A percentile compares a stretch with the other conserved stretches of the same genome.
Conservation (phyloP, 2,113 vertebrate species). For the Henicopernis longicauda region DNA sequence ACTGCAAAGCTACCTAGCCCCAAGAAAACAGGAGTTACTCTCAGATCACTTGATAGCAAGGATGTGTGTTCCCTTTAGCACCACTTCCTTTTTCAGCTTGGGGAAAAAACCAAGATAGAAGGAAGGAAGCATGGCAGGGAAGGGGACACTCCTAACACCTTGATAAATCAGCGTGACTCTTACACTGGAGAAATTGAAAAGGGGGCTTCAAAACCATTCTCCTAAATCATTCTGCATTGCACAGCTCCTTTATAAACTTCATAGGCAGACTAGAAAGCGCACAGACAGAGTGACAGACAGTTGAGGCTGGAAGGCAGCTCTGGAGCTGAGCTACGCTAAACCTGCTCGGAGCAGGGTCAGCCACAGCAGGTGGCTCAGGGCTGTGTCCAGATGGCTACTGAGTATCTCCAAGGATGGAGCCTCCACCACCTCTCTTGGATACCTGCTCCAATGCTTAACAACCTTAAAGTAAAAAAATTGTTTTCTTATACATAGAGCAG, state of each 20-base stretch:
- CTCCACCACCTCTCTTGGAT: background rate
- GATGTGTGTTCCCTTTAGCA: background rate
- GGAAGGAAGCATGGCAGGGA: background rate
- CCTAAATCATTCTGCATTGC: too few species aligned
- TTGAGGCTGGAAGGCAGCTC: background rate
- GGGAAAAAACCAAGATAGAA: background rate
- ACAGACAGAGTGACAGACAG: background rate
- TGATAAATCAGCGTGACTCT: background rate
- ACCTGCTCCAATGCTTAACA: too few species aligned
- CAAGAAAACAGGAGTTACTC: background rate
- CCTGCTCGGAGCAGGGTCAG: background rate
- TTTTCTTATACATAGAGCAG: background rate
- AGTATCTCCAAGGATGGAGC: background rate
- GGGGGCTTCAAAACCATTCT: background rate
- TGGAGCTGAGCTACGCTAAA: background rate
- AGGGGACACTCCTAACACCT: background rate
- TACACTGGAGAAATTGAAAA: background rate
- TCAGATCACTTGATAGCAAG: background rate
- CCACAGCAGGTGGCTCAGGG: background rate
- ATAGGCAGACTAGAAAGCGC: background rate
- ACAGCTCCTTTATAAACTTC: background rate
- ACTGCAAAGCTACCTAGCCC: background rate
- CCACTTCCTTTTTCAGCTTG: background rate
- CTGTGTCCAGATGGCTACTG: background rate
- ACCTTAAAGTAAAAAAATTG: background rate